These are phyloP conservation scores for Orthosia incerta DNA, from an alignment of 2,888 invertebrate genomes.

Conservation along the genomic window DNA sequence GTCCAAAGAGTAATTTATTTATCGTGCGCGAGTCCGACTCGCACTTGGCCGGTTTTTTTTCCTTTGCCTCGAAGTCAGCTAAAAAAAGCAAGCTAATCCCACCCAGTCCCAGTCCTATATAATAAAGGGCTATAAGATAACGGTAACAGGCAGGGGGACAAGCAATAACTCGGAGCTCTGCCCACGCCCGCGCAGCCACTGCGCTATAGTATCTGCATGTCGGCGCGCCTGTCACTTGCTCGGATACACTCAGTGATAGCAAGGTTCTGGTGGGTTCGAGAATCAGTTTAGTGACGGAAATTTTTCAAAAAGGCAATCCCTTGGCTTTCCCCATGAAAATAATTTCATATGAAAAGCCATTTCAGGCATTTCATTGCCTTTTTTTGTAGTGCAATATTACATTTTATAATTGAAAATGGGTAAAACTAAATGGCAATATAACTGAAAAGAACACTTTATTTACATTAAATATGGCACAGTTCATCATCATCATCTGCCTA, in stretches of 20 bases:
- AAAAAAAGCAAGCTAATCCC: conserved; percentile 1
- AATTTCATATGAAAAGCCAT: too few species aligned
- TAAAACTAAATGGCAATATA: background rate
- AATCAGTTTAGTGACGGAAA: background rate
- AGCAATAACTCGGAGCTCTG: conserved; percentile 65
- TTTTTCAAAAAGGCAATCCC: background rate
- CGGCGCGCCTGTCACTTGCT: conserved; percentile 56
- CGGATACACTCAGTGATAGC: conserved; percentile 43
- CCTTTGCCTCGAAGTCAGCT: too few species aligned
- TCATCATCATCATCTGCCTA: too few species aligned
- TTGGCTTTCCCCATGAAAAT: too few species aligned
- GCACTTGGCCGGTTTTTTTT: too few species aligned
- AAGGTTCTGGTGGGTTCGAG: background rate
- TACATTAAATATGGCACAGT: too few species aligned
- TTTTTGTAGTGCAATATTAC: too few species aligned
- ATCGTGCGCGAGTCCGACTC: too few species aligned
- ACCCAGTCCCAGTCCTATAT: conserved; percentile 22
- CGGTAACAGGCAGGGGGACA: conserved; percentile 62
- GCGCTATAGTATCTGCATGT: conserved; percentile 65
- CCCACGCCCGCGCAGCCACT: conserved; percentile 56
- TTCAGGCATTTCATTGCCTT: too few species aligned
- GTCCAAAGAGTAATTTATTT: too few species aligned
- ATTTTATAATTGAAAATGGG: too few species aligned
- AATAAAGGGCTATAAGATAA: conserved; percentile 58
- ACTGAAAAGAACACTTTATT: background rate